phyloP scores from a whole-genome alignment of 2,797 vertebrate genomes.

The Gobio occitaniae region DNA sequence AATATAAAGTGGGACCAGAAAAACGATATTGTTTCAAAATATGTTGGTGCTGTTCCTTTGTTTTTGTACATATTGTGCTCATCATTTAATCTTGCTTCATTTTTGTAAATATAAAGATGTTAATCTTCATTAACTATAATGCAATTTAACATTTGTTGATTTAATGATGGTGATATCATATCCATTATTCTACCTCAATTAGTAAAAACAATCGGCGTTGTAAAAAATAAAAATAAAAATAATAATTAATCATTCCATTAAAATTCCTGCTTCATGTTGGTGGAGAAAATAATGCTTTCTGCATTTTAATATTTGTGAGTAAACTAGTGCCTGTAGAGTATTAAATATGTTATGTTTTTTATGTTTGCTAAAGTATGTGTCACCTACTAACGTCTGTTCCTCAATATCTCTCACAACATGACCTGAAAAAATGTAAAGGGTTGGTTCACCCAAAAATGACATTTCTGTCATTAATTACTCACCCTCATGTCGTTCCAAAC shows the following conservation, averaged over 20 bases:
- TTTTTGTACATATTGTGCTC: not conserved
- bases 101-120: not conserved
- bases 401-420: not conserved
- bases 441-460: too few relatives aligned
- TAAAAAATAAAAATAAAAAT: too few relatives aligned
- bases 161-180: not conserved
- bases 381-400: not conserved
- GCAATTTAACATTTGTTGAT: not conserved
- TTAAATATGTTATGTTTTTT: constrained; percentile 8
- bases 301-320: not conserved
- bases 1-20: too few relatives aligned
- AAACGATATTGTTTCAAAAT: not conserved
- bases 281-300: not conserved
- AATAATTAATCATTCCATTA: not conserved
- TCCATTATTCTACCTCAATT: not conserved
- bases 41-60: not conserved
- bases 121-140: not conserved
- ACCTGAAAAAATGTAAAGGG: not conserved
- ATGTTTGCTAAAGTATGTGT: not conserved
- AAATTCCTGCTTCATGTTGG: not conserved
- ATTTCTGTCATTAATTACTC: too few relatives aligned
- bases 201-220: not conserved
- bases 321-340: not conserved
- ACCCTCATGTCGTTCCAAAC: too few relatives aligned
- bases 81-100: not conserved